phyloP scores from a whole-genome alignment of 2,113 vertebrate genomes.

The Thryonomys swinderianus region DNA sequence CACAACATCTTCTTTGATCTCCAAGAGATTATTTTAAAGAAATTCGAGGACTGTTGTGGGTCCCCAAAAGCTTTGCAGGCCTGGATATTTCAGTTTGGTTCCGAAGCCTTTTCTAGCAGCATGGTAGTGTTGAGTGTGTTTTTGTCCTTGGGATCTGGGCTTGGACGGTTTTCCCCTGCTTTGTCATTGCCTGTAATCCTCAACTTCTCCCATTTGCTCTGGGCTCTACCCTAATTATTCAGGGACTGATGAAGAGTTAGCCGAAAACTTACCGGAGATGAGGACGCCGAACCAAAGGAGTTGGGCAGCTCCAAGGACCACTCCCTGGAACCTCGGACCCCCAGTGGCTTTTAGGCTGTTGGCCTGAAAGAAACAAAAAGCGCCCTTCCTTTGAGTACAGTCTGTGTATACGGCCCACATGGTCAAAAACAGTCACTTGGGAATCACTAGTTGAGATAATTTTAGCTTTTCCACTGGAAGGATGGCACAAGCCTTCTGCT shows the following conservation, averaged over 20 bases:
- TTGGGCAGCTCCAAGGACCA: background rate
- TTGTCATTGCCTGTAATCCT: background rate
- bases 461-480: background rate
- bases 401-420: background rate
- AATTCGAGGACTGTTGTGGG: background rate
- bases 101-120: background rate
- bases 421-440: background rate
- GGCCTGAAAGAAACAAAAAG: conserved; percentile 64
- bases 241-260: background rate
- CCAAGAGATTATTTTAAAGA: background rate
- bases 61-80: background rate
- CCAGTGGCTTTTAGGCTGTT: conserved; percentile 10
- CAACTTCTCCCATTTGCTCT: background rate
- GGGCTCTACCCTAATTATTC: background rate
- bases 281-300: conserved; percentile 60
- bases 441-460: background rate
- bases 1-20: background rate
- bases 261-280: conserved; percentile 63
- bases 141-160: background rate
- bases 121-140: no score
- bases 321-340: conserved; percentile 3
- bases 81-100: background rate
- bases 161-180: background rate
- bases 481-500: background rate
- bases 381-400: background rate